Percentiles rank a stretch among this genome's conserved stretches.
phyloP scores from a whole-genome alignment of 2,797 vertebrate species.

The Brotogeris chrysoptera region DNA sequence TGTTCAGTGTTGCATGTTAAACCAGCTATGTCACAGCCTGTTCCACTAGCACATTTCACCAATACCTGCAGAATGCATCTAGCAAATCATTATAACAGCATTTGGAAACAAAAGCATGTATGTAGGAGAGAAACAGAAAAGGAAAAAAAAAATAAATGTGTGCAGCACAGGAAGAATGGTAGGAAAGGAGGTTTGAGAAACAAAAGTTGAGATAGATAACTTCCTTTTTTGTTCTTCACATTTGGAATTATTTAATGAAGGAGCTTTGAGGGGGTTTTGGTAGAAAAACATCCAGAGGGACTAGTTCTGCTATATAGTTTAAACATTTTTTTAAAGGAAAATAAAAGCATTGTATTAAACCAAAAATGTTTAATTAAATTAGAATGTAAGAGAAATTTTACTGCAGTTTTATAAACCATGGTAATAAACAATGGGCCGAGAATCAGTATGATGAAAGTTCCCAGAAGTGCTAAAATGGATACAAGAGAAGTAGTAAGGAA shows the following conservation, averaged over 20 bases:
- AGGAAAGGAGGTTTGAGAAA: neutral
- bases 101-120: neutral
- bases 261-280: neutral
- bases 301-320: neutral
- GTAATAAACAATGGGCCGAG: slow-evolving; percentile 47
- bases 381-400: slow-evolving; percentile 45
- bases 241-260: neutral
- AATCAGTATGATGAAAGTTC: slow-evolving; percentile 47
- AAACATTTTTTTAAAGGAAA: neutral
- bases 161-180: neutral
- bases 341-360: slow-evolving; percentile 9
- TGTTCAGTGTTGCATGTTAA: neutral
- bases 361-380: slow-evolving; percentile 57
- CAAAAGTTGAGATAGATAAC: neutral
- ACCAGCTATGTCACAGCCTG: neutral
- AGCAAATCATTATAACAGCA: neutral
- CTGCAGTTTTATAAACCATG: slow-evolving; percentile 55
- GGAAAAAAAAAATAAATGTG: neutral
- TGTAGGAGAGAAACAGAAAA: neutral
- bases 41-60: neutral
- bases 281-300: neutral
- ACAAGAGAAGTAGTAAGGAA: slow-evolving; percentile 18
- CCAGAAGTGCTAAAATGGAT: slow-evolving; percentile 12
- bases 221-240: neutral
- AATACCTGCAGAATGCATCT: neutral